Percentiles rank a stretch among this genome's conserved stretches.
These are phyloP conservation scores for Ophiodon elongatus DNA, from an alignment of 2,113 vertebrate genomes.

Conservation along the genomic window DNA sequence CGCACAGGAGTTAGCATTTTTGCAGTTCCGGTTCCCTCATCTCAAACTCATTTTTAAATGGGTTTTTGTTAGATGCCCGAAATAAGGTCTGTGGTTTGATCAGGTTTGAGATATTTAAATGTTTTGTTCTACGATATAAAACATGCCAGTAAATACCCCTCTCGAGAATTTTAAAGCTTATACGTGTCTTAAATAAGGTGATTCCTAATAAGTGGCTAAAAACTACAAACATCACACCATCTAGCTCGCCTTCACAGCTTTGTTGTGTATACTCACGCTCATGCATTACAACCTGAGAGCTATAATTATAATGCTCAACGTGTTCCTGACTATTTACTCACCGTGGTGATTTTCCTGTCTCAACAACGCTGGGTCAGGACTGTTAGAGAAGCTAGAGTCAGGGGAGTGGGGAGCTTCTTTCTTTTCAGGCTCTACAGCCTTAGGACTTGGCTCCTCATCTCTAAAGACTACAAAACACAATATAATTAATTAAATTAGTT, in stretches of 20 bases:
- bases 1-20: neutral
- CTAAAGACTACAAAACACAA: constrained; percentile 54
- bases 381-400: constrained; percentile 32
- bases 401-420: constrained; percentile 12
- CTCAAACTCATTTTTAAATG: neutral
- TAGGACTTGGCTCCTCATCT: constrained; percentile 42
- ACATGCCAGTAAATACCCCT: neutral
- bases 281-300: neutral
- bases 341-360: constrained; percentile 41
- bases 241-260: neutral
- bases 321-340: constrained; percentile 22
- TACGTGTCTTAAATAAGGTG: neutral
- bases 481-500: neutral
- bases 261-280: neutral
- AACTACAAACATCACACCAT: neutral
- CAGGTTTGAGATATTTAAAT: neutral
- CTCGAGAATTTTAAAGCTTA: neutral
- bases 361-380: neutral
- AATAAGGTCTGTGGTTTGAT: neutral
- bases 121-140: neutral
- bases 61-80: neutral
- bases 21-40: neutral
- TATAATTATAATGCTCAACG: neutral
- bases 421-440: constrained; percentile 10
- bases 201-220: neutral